Evolutionary conservation across 1,140 invertebrate species (phyloP).

Genomic region (Bombus confusus): DNA sequence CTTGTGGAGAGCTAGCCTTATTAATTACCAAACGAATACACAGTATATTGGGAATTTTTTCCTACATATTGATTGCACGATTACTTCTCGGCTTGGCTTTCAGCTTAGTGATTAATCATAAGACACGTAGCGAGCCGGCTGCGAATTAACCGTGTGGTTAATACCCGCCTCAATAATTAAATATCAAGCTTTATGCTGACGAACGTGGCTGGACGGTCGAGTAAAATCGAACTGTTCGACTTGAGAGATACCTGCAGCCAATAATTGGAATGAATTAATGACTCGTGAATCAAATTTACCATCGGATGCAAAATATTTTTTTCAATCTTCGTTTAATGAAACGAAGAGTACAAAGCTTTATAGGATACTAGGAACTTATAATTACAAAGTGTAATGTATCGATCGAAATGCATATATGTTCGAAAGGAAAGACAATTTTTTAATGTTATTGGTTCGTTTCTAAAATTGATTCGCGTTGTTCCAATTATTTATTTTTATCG

Average conservation of each 20-base stretch:
- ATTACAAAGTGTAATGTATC: neutral
- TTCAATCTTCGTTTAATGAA: neutral
- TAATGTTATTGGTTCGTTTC: neutral
- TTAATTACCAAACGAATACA: neutral
- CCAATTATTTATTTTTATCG: neutral
- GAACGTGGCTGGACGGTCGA: neutral
- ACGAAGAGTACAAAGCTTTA: neutral
- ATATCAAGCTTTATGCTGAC: conserved; percentile 21
- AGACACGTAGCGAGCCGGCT: neutral
- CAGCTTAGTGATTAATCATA: conserved; percentile 17
- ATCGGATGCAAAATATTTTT: no score
- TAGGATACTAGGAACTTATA: no score
- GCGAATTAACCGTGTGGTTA: conserved; percentile 4
- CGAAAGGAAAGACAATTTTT: neutral
- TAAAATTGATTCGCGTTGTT: neutral
- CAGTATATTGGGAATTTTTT: neutral
- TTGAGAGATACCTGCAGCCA: neutral
- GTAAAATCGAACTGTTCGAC: neutral
- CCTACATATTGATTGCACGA: neutral
- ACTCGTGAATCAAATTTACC: neutral
- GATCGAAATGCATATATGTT: no score
- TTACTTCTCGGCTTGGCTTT: neutral
- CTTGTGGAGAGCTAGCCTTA: no score
- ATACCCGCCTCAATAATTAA: conserved; percentile 19
- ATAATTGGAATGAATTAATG: conserved; percentile 6